Evolutionary conservation across 1,140 invertebrate species (phyloP).

Genomic region (Drosophila sucinea): DNA sequence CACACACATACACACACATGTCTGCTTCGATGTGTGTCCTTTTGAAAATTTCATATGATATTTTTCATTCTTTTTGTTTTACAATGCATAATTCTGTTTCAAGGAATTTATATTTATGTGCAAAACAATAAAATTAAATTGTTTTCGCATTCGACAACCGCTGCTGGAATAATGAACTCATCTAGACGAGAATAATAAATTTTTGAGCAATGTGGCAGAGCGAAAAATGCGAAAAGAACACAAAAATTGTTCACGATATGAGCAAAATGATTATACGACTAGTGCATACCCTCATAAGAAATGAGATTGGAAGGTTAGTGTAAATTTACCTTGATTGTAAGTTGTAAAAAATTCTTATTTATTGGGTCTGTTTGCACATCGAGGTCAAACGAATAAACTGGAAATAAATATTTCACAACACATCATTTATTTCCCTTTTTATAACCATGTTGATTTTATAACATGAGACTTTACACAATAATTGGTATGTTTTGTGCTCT

Average conservation of each 20-base stretch:
- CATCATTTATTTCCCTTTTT: too few relatives aligned
- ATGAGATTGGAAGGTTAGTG: too few relatives aligned
- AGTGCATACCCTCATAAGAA: background rate
- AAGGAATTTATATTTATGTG: constrained; percentile 82
- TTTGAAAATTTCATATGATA: constrained; percentile 64
- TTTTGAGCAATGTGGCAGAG: constrained; percentile 53
- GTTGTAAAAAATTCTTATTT: too few relatives aligned
- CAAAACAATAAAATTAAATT: constrained; percentile 83
- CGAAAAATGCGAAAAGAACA: constrained; percentile 29
- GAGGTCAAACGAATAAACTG: too few relatives aligned
- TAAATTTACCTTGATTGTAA: too few relatives aligned
- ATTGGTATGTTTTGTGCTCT: too few relatives aligned
- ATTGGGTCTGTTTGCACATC: too few relatives aligned
- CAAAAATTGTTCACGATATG: constrained; percentile 48
- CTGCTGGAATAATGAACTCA: constrained; percentile 79
- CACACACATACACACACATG: too few relatives aligned
- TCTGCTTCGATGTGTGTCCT: constrained; percentile 17
- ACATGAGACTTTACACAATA: too few relatives aligned
- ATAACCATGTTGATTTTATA: too few relatives aligned
- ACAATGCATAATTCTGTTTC: constrained; percentile 72
- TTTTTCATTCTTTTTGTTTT: constrained; percentile 39
- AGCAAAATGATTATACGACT: background rate
- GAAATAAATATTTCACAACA: too few relatives aligned
- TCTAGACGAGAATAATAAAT: constrained; percentile 81
- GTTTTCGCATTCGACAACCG: constrained; percentile 80